Evolutionary conservation across 2,888 invertebrate species (phyloP).

Genomic region (Calliphora vomitoria): DNA sequence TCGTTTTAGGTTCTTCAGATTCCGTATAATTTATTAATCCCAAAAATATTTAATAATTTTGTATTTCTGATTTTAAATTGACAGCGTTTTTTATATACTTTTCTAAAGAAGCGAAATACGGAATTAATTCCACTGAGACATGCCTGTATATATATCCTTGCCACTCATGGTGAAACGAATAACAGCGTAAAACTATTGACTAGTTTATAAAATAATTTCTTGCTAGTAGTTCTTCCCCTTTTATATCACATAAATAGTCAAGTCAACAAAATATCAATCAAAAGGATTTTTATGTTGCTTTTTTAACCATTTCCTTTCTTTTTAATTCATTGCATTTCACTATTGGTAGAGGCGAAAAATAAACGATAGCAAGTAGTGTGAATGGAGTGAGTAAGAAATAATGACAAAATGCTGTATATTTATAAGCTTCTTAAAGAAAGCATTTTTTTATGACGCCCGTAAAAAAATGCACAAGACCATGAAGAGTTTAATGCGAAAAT

Average conservation of each 20-base stretch:
- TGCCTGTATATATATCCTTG: no score
- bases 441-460: conserved; percentile 46
- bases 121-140: no score
- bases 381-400: conserved; percentile 20
- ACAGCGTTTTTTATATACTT: no score
- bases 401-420: conserved; percentile 59
- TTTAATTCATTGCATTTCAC: conserved; percentile 49
- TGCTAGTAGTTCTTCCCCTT: background rate
- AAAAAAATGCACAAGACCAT: conserved; percentile 32
- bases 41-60: no score
- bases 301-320: conserved; percentile 1
- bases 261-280: conserved; percentile 69
- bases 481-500: conserved; percentile 33
- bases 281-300: conserved; percentile 46
- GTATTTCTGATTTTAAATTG: no score
- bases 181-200: background rate
- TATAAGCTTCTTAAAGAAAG: conserved; percentile 66
- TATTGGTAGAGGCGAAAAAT: conserved; percentile 35
- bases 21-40: no score
- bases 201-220: background rate
- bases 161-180: no score
- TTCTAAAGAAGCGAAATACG: no score
- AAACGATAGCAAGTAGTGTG: background rate
- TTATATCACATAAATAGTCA: conserved; percentile 57
- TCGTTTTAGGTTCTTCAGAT: no score